Conservation (phyloP, 2,797 vertebrate species). For the Falco berigora region DNA sequence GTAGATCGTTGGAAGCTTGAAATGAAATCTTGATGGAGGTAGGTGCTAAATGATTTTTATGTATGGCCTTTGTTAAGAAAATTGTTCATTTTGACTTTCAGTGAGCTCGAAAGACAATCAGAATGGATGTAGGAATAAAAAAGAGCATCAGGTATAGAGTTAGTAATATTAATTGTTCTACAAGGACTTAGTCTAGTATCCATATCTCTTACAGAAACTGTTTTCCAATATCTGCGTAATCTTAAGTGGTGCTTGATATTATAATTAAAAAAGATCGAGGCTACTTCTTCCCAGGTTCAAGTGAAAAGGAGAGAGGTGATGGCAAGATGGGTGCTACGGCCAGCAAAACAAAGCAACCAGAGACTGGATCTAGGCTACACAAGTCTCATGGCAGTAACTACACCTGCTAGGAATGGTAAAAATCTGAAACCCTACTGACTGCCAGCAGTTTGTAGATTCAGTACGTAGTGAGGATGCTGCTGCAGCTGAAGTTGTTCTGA, state of each 20-base stretch:
- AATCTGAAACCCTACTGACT: neutral
- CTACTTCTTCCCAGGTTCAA: neutral
- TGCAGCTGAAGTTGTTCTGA: neutral
- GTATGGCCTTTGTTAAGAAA: neutral
- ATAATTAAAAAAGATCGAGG: neutral
- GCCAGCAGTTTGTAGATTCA: neutral
- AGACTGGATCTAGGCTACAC: neutral
- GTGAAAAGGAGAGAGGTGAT: neutral
- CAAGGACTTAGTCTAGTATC: neutral
- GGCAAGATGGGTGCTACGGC: neutral
- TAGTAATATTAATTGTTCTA: neutral
- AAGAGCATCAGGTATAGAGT: neutral
- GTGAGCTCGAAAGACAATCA: neutral
- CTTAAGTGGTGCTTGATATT: neutral
- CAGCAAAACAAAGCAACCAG: neutral
- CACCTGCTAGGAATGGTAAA: neutral
- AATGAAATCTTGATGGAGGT: neutral
- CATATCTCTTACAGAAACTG: neutral
- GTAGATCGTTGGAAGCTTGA: neutral
- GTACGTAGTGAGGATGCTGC: neutral
- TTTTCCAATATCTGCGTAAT: neutral
- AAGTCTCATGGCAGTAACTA: neutral
- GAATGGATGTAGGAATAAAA: neutral
- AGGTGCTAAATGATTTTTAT: neutral
- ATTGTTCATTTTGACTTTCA: neutral